phyloP scores from a whole-genome alignment of 2,113 vertebrate genomes.

The Uropsilus gracilis region DNA sequence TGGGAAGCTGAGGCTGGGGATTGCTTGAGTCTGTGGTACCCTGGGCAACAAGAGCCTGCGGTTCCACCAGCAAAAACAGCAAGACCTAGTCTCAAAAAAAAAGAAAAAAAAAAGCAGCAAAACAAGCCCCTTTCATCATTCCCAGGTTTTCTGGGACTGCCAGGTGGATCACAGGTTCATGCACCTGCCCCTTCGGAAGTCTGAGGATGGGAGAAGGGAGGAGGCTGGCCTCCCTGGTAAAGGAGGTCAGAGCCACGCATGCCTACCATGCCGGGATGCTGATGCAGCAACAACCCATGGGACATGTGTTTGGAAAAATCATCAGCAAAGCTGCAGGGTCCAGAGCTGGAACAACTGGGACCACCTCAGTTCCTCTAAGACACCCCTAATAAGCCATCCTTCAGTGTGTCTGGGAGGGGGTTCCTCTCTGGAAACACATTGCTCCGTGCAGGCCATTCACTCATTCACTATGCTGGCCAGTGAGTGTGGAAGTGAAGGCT shows the following conservation, averaged over 20 bases:
- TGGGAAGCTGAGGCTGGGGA: no score
- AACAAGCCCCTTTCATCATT: neutral
- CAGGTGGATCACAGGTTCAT: rapidly evolving
- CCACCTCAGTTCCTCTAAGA: neutral
- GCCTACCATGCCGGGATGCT: neutral
- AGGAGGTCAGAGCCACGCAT: rapidly evolving
- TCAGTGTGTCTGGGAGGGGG: no score
- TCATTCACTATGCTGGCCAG: neutral
- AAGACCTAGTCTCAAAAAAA: no score
- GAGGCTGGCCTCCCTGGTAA: neutral
- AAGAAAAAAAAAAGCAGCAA: no score
- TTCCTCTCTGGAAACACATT: neutral
- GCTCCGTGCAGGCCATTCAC: no score
- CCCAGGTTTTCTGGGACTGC: neutral
- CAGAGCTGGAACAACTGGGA: neutral
- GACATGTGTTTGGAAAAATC: neutral
- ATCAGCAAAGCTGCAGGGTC: neutral
- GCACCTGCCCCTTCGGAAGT: neutral
- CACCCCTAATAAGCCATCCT: neutral
- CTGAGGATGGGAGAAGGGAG: neutral
- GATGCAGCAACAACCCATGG: neutral
- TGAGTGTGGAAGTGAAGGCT: neutral
- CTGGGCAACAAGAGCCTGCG: no score
- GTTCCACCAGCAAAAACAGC: no score
- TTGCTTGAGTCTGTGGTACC: no score